Conservation (phyloP, 1,140 invertebrate species). For the Nasonia longicornis region DNA sequence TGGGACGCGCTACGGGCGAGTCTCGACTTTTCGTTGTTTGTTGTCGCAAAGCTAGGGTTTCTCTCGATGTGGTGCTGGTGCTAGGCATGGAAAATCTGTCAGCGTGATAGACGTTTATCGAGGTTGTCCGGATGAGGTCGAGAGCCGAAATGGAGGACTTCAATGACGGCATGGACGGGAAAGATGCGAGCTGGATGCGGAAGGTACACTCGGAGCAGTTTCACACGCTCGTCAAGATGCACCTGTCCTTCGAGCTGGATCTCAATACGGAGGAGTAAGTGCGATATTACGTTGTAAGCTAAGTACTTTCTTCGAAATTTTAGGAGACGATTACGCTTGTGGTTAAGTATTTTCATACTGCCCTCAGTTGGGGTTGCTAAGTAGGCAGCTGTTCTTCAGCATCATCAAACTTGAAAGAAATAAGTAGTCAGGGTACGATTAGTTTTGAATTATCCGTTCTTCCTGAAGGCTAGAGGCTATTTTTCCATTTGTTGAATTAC, state of each 20-base stretch:
- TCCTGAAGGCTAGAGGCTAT: too few relatives aligned
- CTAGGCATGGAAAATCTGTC: neutral
- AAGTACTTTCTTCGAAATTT: too few relatives aligned
- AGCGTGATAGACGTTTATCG: neutral
- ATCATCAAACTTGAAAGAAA: too few relatives aligned
- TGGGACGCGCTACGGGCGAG: neutral
- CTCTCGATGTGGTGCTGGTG: neutral
- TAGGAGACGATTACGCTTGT: too few relatives aligned
- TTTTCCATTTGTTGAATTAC: too few relatives aligned
- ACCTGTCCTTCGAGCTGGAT: conserved; percentile 88
- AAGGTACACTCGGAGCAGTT: conserved; percentile 87
- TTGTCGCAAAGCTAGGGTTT: too few relatives aligned
- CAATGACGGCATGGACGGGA: conserved; percentile 66
- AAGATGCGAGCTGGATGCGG: conserved; percentile 74
- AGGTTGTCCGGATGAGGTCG: conserved; percentile 17
- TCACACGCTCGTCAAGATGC: conserved; percentile 89
- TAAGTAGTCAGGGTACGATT: too few relatives aligned
- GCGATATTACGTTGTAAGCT: neutral
- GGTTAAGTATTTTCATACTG: too few relatives aligned
- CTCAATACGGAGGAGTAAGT: conserved; percentile 87
- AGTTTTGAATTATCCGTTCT: too few relatives aligned
- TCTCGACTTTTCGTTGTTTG: neutral
- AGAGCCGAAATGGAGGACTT: conserved; percentile 62
- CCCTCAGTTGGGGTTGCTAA: neutral
- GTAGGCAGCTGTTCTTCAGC: too few relatives aligned